These are phyloP conservation scores for Diaperis boleti DNA, from an alignment of 2,888 invertebrate genomes.

Conservation along the genomic window DNA sequence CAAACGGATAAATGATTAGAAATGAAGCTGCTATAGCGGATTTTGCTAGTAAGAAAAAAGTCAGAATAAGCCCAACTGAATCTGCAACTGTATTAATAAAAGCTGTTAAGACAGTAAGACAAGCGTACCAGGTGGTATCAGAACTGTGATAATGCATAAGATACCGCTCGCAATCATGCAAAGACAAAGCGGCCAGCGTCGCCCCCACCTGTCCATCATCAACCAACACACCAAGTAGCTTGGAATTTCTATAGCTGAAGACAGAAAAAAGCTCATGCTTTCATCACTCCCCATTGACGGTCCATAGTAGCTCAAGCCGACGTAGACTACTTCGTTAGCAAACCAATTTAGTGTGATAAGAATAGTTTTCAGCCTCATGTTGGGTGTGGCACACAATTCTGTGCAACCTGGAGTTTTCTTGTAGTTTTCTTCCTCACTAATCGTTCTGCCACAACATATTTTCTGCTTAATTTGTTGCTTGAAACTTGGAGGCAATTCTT, in stretches of 20 bases:
- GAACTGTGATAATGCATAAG: constrained; percentile 86
- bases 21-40: constrained; percentile 92
- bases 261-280: constrained; percentile 89
- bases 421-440: constrained; percentile 69
- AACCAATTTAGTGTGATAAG: constrained; percentile 92
- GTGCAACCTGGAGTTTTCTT: constrained; percentile 71
- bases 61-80: constrained; percentile 79
- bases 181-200: constrained; percentile 89
- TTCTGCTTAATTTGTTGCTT: constrained; percentile 79
- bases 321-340: constrained; percentile 92
- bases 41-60: constrained; percentile 85
- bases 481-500: constrained; percentile 80
- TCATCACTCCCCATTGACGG: constrained; percentile 89
- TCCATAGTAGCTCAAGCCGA: constrained; percentile 92
- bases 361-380: constrained; percentile 89
- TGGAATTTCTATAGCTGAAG: constrained; percentile 89
- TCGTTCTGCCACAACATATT: constrained; percentile 73
- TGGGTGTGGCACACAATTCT: constrained; percentile 83
- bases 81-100: constrained; percentile 67
- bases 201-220: constrained; percentile 88
- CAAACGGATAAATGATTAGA: constrained; percentile 92
- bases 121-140: constrained; percentile 80
- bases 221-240: constrained; percentile 90
- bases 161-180: constrained; percentile 89
- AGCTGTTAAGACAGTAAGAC: neutral